These are phyloP conservation scores for Blennius ocellaris DNA, from an alignment of 2,113 vertebrate genomes.

Conservation along the genomic window DNA sequence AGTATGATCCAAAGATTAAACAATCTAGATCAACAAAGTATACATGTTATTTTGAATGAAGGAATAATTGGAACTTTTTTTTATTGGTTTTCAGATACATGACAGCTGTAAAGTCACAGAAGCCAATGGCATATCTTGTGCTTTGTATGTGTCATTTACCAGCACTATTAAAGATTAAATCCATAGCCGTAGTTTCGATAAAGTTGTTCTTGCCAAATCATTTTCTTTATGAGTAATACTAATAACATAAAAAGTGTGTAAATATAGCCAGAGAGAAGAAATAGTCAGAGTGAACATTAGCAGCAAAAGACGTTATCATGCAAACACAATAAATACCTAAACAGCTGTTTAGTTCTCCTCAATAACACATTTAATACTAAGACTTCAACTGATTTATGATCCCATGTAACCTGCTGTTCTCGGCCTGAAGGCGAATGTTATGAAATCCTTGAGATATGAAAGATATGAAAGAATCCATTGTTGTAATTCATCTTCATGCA, in stretches of 20 bases:
- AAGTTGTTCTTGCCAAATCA: too few species aligned
- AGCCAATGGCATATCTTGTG: too few species aligned
- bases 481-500: constrained; percentile 16
- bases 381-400: constrained; percentile 49
- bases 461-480: constrained; percentile 54
- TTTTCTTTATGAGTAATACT: too few species aligned
- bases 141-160: too few species aligned
- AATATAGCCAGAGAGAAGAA: background rate
- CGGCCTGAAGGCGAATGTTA: constrained; percentile 27
- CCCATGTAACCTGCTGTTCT: constrained; percentile 18
- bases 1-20: background rate
- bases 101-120: too few species aligned
- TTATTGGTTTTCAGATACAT: too few species aligned
- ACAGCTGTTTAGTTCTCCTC: constrained; percentile 15
- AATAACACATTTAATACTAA: constrained; percentile 32
- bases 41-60: background rate
- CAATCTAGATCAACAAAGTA: constrained; percentile 22
- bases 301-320: constrained; percentile 5
- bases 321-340: constrained; percentile 6
- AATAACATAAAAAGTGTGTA: background rate
- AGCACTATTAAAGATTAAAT: too few species aligned
- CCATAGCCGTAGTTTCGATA: too few species aligned
- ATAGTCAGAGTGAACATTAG: constrained; percentile 12
- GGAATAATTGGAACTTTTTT: constrained; percentile 20
- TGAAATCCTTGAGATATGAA: constrained; percentile 36